Evolutionary conservation across 2,888 invertebrate genomes (phyloP).

Genomic region (Ptilodon capucinus): DNA sequence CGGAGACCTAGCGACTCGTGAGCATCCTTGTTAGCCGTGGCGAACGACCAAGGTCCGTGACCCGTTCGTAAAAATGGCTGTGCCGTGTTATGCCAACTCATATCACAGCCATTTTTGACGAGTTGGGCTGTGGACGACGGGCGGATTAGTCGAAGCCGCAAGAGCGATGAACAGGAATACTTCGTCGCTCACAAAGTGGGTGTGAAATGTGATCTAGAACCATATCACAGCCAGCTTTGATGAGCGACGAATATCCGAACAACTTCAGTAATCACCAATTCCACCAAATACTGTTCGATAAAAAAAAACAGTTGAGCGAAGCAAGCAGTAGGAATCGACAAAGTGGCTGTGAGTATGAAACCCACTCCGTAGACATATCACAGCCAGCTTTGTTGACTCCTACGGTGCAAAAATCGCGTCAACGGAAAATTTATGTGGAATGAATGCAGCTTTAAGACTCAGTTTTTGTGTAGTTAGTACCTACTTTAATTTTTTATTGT

Average conservation of each 20-base stretch:
- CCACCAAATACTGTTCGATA: too few relatives aligned
- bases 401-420: slow-evolving; percentile 17
- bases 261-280: neutral
- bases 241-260: slow-evolving; percentile 85
- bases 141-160: slow-evolving; percentile 1
- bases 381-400: slow-evolving; percentile 91
- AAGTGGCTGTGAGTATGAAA: slow-evolving; percentile 93
- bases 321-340: slow-evolving; percentile 80
- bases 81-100: slow-evolving; percentile 85
- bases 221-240: slow-evolving; percentile 99
- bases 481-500: too few relatives aligned
- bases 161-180: slow-evolving; percentile 6
- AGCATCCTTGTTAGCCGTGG: slow-evolving; percentile 1
- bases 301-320: neutral
- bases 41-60: slow-evolving; percentile 44
- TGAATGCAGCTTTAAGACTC: neutral
- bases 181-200: slow-evolving; percentile 93
- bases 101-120: slow-evolving; percentile 99
- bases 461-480: too few relatives aligned
- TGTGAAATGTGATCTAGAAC: slow-evolving; percentile 87
- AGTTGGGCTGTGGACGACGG: slow-evolving; percentile 85
- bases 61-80: slow-evolving; percentile 91
- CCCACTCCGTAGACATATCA: slow-evolving; percentile 89
- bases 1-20: slow-evolving; percentile 42
- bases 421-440: neutral